phyloP scores from a whole-genome alignment of 1,140 invertebrate genomes.

The Drosophila sechellia region DNA sequence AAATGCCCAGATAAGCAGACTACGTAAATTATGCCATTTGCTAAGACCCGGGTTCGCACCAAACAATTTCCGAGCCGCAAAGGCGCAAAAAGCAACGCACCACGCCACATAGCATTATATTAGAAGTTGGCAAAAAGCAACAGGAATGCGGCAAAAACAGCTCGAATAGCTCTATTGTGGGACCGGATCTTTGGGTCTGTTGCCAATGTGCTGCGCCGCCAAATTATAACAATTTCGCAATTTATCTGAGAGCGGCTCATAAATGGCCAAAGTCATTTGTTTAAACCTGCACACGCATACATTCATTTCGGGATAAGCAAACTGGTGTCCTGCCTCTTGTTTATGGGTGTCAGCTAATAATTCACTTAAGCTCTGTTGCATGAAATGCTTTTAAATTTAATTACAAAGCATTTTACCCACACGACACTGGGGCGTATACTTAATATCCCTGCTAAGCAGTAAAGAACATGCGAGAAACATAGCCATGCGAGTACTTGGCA shows the following conservation, averaged over 20 bases:
- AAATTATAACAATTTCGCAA: constrained; percentile 79
- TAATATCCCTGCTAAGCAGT: constrained; percentile 30
- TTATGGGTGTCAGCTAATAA: constrained; percentile 55
- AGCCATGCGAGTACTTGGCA: constrained; percentile 32
- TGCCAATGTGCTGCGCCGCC: constrained; percentile 36
- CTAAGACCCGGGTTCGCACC: constrained; percentile 53
- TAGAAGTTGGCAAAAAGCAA: constrained; percentile 49
- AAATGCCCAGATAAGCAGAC: constrained; percentile 63
- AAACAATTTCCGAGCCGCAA: constrained; percentile 53
- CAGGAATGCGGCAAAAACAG: constrained; percentile 48
- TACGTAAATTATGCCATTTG: constrained; percentile 66
- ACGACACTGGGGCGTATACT: constrained; percentile 24
- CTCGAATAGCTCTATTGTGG: constrained; percentile 30
- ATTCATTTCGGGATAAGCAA: constrained; percentile 22
- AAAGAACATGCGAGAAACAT: constrained; percentile 5
- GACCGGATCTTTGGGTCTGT: constrained; percentile 11
- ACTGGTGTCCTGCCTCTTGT: constrained; percentile 46
- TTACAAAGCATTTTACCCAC: constrained; percentile 52
- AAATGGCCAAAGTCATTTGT: constrained; percentile 69
- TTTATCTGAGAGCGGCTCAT: constrained; percentile 76
- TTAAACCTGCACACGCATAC: constrained; percentile 9
- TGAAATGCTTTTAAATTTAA: constrained; percentile 69
- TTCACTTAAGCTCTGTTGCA: constrained; percentile 55
- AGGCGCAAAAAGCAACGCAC: constrained; percentile 44
- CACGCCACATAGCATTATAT: constrained; percentile 25